Evolutionary conservation across 1,140 invertebrate species (phyloP), one percentile per base, ranked within the genome.

Genomic region (Lepidurus arcticus): DNA sequence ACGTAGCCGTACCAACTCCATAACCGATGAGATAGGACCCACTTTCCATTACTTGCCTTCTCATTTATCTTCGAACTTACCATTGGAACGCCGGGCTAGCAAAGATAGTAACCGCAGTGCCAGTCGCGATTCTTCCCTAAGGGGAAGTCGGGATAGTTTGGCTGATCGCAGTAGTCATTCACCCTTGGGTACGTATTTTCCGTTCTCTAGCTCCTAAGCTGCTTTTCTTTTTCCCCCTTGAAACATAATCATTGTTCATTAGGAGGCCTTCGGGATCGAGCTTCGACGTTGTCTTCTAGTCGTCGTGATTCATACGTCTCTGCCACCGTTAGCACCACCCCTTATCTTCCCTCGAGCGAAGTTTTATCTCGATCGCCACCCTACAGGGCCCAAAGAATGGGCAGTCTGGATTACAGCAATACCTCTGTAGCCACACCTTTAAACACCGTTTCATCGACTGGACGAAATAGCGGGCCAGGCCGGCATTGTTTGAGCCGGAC

Each of bases 401-500:
- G 76, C 76, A 34, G 76, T 34, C 44, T 45, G 21, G 44, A 76
- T 76, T 24, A 53, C 76, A 47, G 42, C 76, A 21, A 53, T 45
- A 42, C 76, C 44, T 16, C 76, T 7, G 44, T 53, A 16, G 45
- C 44, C n/a, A 65, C 65, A 45, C 13, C 76, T 7, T 76, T 45
- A 21, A 21, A 21, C 24, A 74, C 73, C 73, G 42, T 42, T 13
- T 78, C 78, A 10, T 8, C 78, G 73, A 44, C 76, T 16, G 21
- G 44, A 9, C 47, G 73, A 65, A 65, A 65, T 21, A 65, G 53
- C 21, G 53, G 42, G 65, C 73, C 73, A 42, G 73, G 43, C 73
- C 78, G 65, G 42, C 79, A 80, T 53, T 74, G 77, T 21, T 73
- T 80, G 44, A 80, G 42, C 13, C 53, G 79, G 53, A 74, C 74